A percentile compares a stretch with the other conserved stretches of the same genome.
phyloP scores from a whole-genome alignment of 2,888 invertebrate genomes.

The Tetanocera ferruginea region DNA sequence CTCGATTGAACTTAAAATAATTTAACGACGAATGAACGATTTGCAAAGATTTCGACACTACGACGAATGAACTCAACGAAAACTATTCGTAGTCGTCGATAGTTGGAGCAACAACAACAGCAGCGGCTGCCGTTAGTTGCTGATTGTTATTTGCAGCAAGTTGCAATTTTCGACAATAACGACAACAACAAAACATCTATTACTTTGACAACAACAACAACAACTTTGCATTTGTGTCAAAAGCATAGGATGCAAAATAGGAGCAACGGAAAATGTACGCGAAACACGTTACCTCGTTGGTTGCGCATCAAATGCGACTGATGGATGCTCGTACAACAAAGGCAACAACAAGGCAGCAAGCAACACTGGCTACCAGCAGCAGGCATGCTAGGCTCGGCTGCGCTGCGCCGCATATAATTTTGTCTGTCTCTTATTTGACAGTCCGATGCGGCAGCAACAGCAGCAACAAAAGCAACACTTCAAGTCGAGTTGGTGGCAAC shows the following conservation, averaged over 20 bases:
- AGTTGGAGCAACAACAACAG: neutral
- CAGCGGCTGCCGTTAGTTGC: neutral
- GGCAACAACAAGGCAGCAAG: slow-evolving; percentile 10
- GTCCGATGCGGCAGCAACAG: slow-evolving; percentile 35
- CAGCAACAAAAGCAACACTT: slow-evolving; percentile 31
- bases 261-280: slow-evolving; percentile 22
- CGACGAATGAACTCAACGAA: slow-evolving; percentile 29
- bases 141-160: neutral
- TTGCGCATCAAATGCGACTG: slow-evolving; percentile 51
- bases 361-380: neutral
- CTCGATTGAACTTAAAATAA: neutral
- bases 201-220: neutral
- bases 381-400: neutral
- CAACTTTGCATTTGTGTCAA: neutral
- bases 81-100: slow-evolving; percentile 16
- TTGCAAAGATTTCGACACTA: slow-evolving; percentile 28
- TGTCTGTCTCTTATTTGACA: slow-evolving; percentile 33
- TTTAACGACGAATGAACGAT: slow-evolving; percentile 12
- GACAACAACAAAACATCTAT: neutral
- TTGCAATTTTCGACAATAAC: neutral
- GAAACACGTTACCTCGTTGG: slow-evolving; percentile 47
- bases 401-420: slow-evolving; percentile 14
- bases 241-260: neutral
- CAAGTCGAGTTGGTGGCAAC: slow-evolving; percentile 35
- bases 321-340: slow-evolving; percentile 40